Evolutionary conservation across 2,113 vertebrate genomes (phyloP).

Genomic region (Catharus minimus): DNA sequence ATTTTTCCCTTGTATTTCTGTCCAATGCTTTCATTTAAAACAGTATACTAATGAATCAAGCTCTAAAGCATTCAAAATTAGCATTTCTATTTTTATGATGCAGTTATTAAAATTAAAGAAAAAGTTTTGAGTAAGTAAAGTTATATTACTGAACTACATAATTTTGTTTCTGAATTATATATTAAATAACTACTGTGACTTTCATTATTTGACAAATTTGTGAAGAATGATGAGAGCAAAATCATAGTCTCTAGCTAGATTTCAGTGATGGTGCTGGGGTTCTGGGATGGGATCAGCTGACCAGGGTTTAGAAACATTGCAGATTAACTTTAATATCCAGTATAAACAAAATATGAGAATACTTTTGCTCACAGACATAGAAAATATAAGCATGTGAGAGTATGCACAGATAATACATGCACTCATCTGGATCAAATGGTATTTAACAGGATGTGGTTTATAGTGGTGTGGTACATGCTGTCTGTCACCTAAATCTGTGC

Average conservation of each 20-base stretch:
- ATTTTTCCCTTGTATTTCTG: neutral
- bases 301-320: neutral
- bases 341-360: neutral
- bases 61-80: neutral
- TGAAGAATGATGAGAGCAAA: neutral
- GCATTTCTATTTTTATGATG: neutral
- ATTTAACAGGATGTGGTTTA: neutral
- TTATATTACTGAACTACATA: neutral
- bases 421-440: neutral
- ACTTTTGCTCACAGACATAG: neutral
- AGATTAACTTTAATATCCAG: neutral
- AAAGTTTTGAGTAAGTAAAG: neutral
- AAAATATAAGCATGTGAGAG: neutral
- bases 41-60: neutral
- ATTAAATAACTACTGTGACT: neutral
- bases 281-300: neutral
- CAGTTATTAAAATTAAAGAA: neutral
- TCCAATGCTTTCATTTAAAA: neutral
- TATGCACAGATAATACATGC: fast-evolving
- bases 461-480: fast-evolving
- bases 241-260: neutral
- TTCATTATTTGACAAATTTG: neutral
- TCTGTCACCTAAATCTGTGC: neutral
- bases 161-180: neutral
- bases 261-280: neutral